Percentiles rank a stretch among this genome's conserved stretches.
Evolutionary conservation across 2,113 vertebrate genomes (phyloP).

Genomic region (Oplegnathus fasciatus): DNA sequence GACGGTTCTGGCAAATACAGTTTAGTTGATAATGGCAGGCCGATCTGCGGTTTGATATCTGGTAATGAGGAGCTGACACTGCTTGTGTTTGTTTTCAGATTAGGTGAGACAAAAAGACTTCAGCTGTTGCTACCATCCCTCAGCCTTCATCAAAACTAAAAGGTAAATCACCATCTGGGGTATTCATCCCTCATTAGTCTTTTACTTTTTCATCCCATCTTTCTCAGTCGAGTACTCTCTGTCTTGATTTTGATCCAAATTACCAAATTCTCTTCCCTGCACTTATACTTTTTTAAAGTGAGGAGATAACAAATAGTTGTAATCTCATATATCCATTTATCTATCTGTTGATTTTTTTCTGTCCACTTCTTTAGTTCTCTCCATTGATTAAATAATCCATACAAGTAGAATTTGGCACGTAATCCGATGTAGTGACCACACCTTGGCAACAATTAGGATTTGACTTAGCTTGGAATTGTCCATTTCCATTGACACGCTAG

Average conservation of each 20-base stretch:
- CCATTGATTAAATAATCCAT: slow-evolving; percentile 32
- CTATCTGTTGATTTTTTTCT: background rate
- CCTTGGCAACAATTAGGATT: slow-evolving; percentile 35
- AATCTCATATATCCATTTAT: background rate
- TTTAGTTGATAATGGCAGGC: slow-evolving; percentile 8
- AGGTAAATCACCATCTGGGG: background rate
- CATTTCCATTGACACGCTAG: slow-evolving; percentile 39
- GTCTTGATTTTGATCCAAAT: background rate
- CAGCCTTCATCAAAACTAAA: slow-evolving; percentile 5
- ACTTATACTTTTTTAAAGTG: background rate
- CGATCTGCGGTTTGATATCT: slow-evolving; percentile 33
- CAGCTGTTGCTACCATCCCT: background rate
- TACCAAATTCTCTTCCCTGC: background rate
- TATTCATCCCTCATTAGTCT: background rate
- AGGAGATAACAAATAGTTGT: background rate
- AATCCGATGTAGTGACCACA: background rate
- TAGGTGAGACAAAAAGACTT: slow-evolving; percentile 10
- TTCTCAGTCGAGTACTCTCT: background rate
- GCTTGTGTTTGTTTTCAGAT: slow-evolving; percentile 27
- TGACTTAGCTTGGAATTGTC: slow-evolving; percentile 1
- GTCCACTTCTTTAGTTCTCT: background rate
- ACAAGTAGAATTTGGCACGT: background rate
- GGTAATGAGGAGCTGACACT: slow-evolving; percentile 39
- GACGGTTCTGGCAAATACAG: background rate
- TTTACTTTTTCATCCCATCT: background rate